Conservation (phyloP, 2,888 invertebrate species). For the Choristoneura rosaceana region DNA sequence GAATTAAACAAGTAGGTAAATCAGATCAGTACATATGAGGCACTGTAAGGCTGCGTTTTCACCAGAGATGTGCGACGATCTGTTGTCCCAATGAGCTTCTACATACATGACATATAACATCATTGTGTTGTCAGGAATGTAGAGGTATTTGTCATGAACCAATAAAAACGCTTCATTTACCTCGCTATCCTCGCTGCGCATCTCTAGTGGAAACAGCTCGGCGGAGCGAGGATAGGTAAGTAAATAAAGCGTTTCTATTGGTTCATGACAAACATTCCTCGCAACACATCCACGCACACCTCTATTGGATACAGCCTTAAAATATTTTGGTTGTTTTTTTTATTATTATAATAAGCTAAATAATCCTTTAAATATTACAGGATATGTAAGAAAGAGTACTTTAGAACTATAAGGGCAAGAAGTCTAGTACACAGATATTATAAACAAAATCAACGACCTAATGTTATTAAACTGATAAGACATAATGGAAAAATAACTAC, state of each 20-base stretch:
- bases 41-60: background rate
- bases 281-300: too few relatives aligned
- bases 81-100: too few relatives aligned
- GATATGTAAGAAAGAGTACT: background rate
- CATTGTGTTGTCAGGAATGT: too few relatives aligned
- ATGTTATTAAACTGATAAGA: background rate
- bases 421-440: conserved; percentile 6
- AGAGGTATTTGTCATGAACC: too few relatives aligned
- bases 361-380: conserved; percentile 19
- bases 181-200: too few relatives aligned
- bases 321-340: background rate
- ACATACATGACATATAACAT: too few relatives aligned
- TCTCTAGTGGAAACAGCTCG: too few relatives aligned
- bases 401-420: conserved; percentile 10
- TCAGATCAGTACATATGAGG: background rate
- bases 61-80: too few relatives aligned
- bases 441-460: background rate
- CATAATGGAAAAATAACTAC: conserved; percentile 6
- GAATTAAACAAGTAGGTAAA: conserved; percentile 52
- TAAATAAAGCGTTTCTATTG: too few relatives aligned
- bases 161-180: too few relatives aligned
- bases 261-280: too few relatives aligned
- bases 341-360: background rate
- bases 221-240: too few relatives aligned
- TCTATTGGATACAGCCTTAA: background rate